Conservation (phyloP, 2,113 vertebrate species). For the Sarotherodon lohbergeri region DNA sequence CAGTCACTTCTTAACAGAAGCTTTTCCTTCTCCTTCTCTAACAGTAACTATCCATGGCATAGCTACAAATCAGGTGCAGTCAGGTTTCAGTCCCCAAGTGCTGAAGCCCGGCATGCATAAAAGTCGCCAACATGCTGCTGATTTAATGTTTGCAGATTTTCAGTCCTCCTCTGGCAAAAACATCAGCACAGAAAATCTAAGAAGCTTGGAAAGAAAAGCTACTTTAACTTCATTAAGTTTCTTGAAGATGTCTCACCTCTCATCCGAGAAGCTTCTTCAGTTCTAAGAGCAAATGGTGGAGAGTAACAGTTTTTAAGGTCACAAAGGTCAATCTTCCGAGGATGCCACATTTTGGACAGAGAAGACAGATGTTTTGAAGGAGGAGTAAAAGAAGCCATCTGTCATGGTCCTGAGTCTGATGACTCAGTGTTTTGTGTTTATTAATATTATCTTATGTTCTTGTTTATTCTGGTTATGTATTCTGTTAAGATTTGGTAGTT, state of each 20-base stretch:
- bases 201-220: not conserved
- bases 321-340: not conserved
- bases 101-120: not conserved
- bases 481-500: not conserved
- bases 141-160: not conserved
- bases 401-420: not conserved
- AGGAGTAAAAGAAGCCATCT: not conserved
- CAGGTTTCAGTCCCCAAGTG: not conserved
- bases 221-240: not conserved
- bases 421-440: not conserved
- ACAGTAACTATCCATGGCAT: not conserved
- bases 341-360: not conserved
- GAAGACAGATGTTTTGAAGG: not conserved
- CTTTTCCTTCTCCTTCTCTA: not conserved
- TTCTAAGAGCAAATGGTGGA: not conserved
- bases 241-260: not conserved
- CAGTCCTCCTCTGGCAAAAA: not conserved
- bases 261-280: not conserved
- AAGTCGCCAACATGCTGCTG: not conserved
- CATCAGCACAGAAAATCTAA: not conserved
- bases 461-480: not conserved
- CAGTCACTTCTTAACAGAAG: not conserved
- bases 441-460: not conserved
- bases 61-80: not conserved
- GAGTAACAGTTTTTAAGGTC: rapidly evolving